Base-by-base conservation (phyloP, 2,113 vertebrate genomes). In the Pachypanchax playfairii region DNA sequence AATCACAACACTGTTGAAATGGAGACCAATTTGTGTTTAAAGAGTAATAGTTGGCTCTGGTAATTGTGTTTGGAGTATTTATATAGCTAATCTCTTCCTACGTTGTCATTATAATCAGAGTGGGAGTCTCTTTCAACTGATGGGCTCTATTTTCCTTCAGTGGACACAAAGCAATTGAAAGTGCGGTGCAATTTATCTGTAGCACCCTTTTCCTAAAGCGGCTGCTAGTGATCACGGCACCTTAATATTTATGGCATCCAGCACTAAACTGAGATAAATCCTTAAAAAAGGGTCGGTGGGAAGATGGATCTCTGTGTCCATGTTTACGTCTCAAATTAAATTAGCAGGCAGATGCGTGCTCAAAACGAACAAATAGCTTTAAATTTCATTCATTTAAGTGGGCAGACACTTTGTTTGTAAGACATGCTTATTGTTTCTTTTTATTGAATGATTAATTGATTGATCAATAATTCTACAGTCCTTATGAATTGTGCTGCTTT, bases 241-340 rank as follows among this genome's bases (percentile, higher is more conserved):
- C 20, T 47, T 71, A 47, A 54, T 60, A 68, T 72, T 75, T 59
- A 75, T 53, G 75, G 74, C 65, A 79, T 25, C 31, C 0, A 22
- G 48, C 48, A 42, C 70, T 17, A 52, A 80, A 71, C 55, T 9
- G 38, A 51, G 44, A 53, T 70, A 25, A 68, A 82, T 78, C 68
- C 42, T 70, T 61, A 61, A 79, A 73, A 63, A 43, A 29, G 29
- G 51, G 43, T 2, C 21, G 61, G 49, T 15, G 57, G 49, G 39
- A 61, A 70, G 85, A 76, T 64, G 53, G 73, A 86, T 72, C 78
- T 70, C 76, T 80, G 55, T 76, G 69, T 83, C 80, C 55, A 42
- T 70, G 78, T 86, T 82, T 82, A 58, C 75, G 72, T 50, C 61
- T 74, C 65, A 65, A 66, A 67, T 85, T 73, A 82, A 41, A 77